Percentiles rank a stretch among this genome's conserved stretches.
These are phyloP conservation scores for Lophotriccus pileatus DNA, from an alignment of 2,797 vertebrate species.

Conservation along the genomic window DNA sequence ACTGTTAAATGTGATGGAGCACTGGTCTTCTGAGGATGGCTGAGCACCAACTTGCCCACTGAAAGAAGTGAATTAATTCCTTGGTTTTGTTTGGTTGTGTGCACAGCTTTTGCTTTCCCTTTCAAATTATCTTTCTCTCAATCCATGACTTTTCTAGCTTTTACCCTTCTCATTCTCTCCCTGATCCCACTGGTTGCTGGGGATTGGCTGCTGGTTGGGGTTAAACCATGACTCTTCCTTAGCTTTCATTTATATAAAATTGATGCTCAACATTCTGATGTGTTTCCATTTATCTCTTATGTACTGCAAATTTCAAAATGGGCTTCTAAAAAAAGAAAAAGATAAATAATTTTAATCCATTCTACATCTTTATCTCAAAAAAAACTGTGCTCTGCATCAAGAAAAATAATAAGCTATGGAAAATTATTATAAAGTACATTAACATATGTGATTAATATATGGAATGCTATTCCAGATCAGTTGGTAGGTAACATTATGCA, in stretches of 20 bases:
- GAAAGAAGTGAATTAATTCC: not conserved
- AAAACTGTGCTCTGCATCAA: not conserved
- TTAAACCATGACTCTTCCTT: not conserved
- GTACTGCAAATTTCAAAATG: not conserved
- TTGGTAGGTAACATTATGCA: not conserved
- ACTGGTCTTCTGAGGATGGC: not conserved
- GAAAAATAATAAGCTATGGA: not conserved
- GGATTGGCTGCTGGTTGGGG: not conserved
- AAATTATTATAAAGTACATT: not conserved
- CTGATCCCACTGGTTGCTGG: rapidly evolving
- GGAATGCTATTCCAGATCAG: not conserved
- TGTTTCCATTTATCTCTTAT: not conserved
- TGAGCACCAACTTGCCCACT: too few relatives aligned
- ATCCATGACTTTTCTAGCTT: not conserved
- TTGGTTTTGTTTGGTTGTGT: not conserved
- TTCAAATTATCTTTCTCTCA: not conserved
- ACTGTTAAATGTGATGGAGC: rapidly evolving
- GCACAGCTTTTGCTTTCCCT: not conserved
- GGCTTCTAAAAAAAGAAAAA: not conserved
- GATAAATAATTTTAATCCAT: not conserved
- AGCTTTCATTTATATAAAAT: not conserved
- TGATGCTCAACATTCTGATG: rapidly evolving
- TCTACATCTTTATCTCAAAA: not conserved
- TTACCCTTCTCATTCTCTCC: not conserved
- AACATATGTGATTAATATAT: too few relatives aligned